phyloP scores from a whole-genome alignment of 2,113 vertebrate genomes.

The Oxygymnocypris stewartii region DNA sequence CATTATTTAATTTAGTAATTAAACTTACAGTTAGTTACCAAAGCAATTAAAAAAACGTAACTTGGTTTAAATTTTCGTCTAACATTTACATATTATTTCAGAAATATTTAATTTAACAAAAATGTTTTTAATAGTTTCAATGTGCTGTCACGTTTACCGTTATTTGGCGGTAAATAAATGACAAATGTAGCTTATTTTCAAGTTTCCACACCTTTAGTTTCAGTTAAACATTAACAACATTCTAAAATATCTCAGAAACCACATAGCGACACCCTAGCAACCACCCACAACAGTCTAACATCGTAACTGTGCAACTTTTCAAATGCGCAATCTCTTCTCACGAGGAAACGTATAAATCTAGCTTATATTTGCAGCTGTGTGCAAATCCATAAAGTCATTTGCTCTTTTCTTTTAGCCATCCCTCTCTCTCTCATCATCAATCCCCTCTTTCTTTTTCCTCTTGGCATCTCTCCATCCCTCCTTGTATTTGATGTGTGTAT shows the following conservation, averaged over 20 bases:
- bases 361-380: not conserved
- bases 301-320: not conserved
- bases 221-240: not conserved
- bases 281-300: not conserved
- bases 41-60: no score
- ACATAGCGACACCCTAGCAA: not conserved
- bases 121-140: not conserved
- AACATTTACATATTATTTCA: not conserved
- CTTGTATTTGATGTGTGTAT: constrained; percentile 55
- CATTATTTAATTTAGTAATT: no score
- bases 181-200: not conserved
- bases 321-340: not conserved
- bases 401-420: not conserved
- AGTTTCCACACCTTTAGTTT: not conserved
- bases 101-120: not conserved
- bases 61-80: no score
- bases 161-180: not conserved
- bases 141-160: not conserved
- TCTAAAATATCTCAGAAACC: not conserved
- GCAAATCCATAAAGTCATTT: not conserved
- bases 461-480: constrained; percentile 28
- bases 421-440: not conserved
- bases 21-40: no score
- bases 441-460: not conserved
- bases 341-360: not conserved